phyloP scores from a whole-genome alignment of 2,113 vertebrate genomes.

The Platycercus adscitus region DNA sequence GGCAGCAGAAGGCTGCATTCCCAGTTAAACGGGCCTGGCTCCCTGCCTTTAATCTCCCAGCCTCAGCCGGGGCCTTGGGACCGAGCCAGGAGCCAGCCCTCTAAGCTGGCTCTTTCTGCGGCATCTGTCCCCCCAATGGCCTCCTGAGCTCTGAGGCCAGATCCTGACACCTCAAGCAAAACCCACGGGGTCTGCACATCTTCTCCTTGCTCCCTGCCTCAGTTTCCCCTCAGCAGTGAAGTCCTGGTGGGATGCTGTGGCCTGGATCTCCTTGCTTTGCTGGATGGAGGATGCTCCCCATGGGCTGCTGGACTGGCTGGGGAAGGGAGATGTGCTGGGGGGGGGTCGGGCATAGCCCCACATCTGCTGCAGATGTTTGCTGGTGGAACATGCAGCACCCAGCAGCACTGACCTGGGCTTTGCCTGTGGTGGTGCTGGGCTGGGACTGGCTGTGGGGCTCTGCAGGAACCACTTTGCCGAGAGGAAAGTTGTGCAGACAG shows the following conservation, averaged over 20 bases:
- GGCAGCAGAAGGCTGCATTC: background rate
- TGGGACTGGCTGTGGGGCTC: background rate
- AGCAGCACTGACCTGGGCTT: background rate
- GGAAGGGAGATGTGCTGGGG: background rate
- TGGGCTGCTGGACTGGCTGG: background rate
- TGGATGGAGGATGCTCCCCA: rapidly evolving
- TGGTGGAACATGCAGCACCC: background rate
- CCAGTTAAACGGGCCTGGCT: rapidly evolving
- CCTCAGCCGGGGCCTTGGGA: background rate
- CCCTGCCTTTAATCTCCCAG: background rate
- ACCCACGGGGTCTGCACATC: background rate
- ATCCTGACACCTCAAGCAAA: background rate
- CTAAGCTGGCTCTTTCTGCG: background rate
- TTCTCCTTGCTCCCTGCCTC: background rate
- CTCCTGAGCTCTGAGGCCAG: background rate
- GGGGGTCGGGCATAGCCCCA: background rate
- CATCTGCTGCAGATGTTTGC: background rate
- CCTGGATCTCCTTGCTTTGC: background rate
- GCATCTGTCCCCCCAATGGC: background rate
- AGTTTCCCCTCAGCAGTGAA: background rate
- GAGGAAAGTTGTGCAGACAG: background rate
- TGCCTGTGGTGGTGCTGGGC: rapidly evolving
- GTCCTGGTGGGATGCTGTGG: background rate
- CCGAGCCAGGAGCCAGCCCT: background rate
- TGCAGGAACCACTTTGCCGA: background rate